These are phyloP conservation scores for Mesochorus sp. DNA, from an alignment of 2,888 invertebrate species.

Conservation along the genomic window DNA sequence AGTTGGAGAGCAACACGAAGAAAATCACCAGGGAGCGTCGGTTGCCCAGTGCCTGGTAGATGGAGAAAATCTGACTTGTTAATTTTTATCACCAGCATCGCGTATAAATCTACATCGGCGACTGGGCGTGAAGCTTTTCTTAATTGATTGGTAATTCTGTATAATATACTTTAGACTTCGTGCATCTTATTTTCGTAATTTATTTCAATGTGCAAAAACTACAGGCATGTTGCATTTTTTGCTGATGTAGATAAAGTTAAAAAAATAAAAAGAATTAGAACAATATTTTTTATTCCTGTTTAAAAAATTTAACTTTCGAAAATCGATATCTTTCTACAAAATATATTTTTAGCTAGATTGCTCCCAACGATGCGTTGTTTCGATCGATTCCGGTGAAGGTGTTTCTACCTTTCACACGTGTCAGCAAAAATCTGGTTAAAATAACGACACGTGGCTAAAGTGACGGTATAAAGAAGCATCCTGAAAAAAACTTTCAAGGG, in stretches of 20 bases:
- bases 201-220: constrained; percentile 3
- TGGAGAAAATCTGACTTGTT: constrained; percentile 81
- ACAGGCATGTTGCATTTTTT: background rate
- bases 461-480: constrained; percentile 37
- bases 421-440: background rate
- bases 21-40: constrained; percentile 24
- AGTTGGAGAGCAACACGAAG: constrained; percentile 23
- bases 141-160: constrained; percentile 74
- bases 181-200: background rate
- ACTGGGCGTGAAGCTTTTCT: constrained; percentile 66
- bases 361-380: too few species aligned
- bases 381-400: too few species aligned
- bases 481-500: constrained; percentile 70
- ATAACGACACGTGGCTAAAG: background rate
- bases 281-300: background rate
- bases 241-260: constrained; percentile 7
- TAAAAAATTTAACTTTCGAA: background rate
- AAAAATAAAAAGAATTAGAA: background rate
- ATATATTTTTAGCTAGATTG: background rate
- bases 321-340: background rate
- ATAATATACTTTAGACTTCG: constrained; percentile 16
- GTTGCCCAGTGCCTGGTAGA: constrained; percentile 35
- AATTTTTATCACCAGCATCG: constrained; percentile 74
- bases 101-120: constrained; percentile 77
- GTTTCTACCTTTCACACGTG: background rate